Evolutionary conservation across 2,113 vertebrate species (phyloP), one percentile per base, ranked within the genome.

Genomic region (Ptilorrhoa leucosticta): DNA sequence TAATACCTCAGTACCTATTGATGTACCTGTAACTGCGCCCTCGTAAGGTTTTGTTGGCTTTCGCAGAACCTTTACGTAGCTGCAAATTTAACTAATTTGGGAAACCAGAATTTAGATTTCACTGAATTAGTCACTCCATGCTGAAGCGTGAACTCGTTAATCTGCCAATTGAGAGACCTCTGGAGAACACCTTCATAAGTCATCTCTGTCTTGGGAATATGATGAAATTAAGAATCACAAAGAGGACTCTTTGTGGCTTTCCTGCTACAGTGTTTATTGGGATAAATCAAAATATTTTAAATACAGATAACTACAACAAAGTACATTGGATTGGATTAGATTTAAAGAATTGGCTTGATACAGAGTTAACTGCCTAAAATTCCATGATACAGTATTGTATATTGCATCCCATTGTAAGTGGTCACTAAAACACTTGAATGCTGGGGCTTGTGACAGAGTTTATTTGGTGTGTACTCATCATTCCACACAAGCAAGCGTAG

Each of bases 311-410:
- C 35, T 66, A 24, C 60, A 91, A 17, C 17, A 13, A 78, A 66
- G 11, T 45, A 9, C 10, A 2, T 51, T 71, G 81, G 10, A 33
- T 91, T 60, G n/a, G 47, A 37, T 84, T 69, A 87, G 60, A 40
- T 18, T 60, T 86, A 69, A 40, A 58, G 23, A 80, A 39, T 61
- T 68, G 64, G 22, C 30, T 50, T 69, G 27, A 26, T 65, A 45
- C 6, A 35, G 48, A 80, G 9, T 58, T 83, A 45, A 78, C 58
- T 64, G 35, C 78, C 47, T 68, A 68, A 75, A 82, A 53, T 68
- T 19, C 39, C 21, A 9, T 66, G 11, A 50, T 56, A 33, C 0
- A 0, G 11, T 73, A 53, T 1, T 39, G 16, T 61, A 6, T 48
- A 13, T 73, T 53, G 48, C 47, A 73, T 56, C 28, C 33, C 28